Conservation (phyloP, 2,888 invertebrate genomes). For the Conomelus anceps region DNA sequence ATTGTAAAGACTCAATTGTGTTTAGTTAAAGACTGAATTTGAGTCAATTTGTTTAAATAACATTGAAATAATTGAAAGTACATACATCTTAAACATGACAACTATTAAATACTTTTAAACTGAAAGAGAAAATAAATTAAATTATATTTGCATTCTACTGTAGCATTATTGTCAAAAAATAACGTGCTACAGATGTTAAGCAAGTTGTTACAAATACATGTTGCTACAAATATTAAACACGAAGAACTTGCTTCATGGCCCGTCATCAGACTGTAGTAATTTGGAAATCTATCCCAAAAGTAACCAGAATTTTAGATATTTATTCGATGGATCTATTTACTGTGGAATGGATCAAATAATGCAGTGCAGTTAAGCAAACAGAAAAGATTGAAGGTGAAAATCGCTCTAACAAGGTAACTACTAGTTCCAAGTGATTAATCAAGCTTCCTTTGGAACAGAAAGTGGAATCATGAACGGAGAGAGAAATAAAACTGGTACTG, state of each 20-base stretch:
- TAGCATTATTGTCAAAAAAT: too few relatives aligned
- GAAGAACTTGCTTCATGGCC: not conserved
- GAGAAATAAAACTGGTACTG: not conserved
- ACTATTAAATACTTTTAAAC: too few relatives aligned
- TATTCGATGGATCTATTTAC: not conserved
- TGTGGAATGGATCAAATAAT: not conserved
- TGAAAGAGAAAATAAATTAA: too few relatives aligned
- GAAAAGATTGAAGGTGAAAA: not conserved
- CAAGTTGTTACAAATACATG: too few relatives aligned
- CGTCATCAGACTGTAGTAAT: not conserved
- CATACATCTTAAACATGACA: too few relatives aligned
- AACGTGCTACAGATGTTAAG: too few relatives aligned
- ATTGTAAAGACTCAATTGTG: too few relatives aligned
- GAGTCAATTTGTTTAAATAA: too few relatives aligned
- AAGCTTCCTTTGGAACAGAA: slow-evolving; percentile 20
- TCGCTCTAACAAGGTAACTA: not conserved
- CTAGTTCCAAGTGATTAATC: not conserved
- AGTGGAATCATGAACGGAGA: slow-evolving; percentile 7
- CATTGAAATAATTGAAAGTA: too few relatives aligned
- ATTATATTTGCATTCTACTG: too few relatives aligned
- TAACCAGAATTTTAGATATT: not conserved
- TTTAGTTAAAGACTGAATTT: too few relatives aligned
- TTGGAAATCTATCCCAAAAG: not conserved
- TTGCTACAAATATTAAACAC: too few relatives aligned
- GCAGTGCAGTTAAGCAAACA: not conserved